Evolutionary conservation across 2,113 vertebrate genomes (phyloP).

Genomic region (Naja naja): DNA sequence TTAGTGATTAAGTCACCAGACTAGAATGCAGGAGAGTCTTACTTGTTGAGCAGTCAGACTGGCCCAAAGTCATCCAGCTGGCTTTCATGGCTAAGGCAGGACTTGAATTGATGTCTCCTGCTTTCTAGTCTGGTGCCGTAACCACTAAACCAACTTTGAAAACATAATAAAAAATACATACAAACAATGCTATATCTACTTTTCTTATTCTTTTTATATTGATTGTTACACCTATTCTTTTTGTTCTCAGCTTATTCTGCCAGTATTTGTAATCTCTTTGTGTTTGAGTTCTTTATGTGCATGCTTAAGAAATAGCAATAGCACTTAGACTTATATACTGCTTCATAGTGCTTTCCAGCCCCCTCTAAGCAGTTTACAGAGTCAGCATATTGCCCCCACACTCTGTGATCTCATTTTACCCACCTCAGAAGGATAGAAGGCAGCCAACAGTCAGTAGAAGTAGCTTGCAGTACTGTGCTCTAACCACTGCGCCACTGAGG

Average conservation of each 20-base stretch:
- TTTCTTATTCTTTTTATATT: neutral
- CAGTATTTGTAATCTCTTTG: neutral
- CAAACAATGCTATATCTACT: neutral
- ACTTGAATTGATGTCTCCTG: neutral
- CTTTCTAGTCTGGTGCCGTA: neutral
- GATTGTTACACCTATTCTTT: neutral
- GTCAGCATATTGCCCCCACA: too few relatives aligned
- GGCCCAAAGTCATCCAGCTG: neutral
- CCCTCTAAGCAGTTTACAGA: too few relatives aligned
- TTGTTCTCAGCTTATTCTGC: neutral
- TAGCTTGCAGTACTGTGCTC: too few relatives aligned
- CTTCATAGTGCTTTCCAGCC: too few relatives aligned
- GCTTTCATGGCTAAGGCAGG: neutral
- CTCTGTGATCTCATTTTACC: too few relatives aligned
- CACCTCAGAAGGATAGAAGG: too few relatives aligned
- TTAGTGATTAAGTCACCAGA: too few relatives aligned
- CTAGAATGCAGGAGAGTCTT: neutral
- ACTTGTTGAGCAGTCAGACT: neutral
- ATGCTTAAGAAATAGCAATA: neutral
- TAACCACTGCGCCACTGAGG: too few relatives aligned
- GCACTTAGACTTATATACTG: too few relatives aligned
- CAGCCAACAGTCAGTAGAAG: too few relatives aligned
- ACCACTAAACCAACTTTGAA: neutral
- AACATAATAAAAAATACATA: neutral
- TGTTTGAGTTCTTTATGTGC: neutral